A percentile compares a stretch with the other conserved stretches of the same genome.
Evolutionary conservation across 2,888 invertebrate species (phyloP).

Genomic region (Steromphala cineraria): DNA sequence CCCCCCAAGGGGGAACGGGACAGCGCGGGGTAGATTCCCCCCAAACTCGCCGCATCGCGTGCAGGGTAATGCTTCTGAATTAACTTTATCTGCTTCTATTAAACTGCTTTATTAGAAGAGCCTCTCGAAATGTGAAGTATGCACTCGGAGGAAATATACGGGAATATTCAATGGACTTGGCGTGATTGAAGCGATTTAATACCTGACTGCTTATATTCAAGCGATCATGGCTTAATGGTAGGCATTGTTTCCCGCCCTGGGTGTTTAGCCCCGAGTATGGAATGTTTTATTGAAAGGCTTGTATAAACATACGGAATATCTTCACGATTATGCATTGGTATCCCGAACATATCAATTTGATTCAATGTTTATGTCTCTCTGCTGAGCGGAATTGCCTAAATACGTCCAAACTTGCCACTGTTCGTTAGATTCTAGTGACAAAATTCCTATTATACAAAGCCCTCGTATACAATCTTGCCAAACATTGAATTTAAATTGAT

Average conservation of each 20-base stretch:
- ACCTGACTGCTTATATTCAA: not conserved
- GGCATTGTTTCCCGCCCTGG: not conserved
- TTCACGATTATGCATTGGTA: not conserved
- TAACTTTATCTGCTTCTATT: not conserved
- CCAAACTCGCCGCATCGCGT: not conserved
- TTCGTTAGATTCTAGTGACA: too few species aligned
- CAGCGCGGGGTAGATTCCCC: not conserved
- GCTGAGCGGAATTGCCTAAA: too few species aligned
- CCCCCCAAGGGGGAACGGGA: not conserved
- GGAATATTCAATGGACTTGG: not conserved
- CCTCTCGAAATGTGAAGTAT: not conserved
- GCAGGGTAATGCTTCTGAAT: not conserved
- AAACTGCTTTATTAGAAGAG: conserved; percentile 7
- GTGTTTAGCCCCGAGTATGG: not conserved
- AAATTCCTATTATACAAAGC: too few species aligned
- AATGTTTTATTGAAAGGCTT: not conserved
- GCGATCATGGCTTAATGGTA: not conserved
- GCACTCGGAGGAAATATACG: not conserved
- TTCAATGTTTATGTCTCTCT: too few species aligned
- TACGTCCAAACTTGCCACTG: too few species aligned
- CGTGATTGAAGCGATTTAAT: not conserved
- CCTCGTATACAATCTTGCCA: too few species aligned
- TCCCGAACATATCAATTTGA: too few species aligned
- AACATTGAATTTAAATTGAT: too few species aligned
- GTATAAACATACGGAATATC: not conserved